These are phyloP conservation scores for Matsumurasca onukii DNA, from an alignment of 1,140 invertebrate genomes.

Conservation along the genomic window DNA sequence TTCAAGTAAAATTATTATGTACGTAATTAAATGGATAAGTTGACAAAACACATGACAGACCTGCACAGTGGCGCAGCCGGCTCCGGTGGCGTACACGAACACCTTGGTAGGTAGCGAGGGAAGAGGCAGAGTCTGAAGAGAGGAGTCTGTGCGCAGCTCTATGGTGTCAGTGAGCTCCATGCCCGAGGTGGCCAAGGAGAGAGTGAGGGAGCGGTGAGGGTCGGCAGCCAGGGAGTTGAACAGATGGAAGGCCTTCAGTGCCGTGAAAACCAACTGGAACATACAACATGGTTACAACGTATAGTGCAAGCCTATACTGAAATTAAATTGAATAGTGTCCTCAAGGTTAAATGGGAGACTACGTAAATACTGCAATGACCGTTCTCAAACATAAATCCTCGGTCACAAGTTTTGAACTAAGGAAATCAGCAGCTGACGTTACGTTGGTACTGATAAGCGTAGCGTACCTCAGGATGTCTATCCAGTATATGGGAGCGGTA, in stretches of 20 bases:
- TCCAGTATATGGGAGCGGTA: conserved; percentile 61
- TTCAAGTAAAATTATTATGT: too few species aligned
- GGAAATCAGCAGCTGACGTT: too few species aligned
- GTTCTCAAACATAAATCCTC: too few species aligned
- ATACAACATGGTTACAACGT: neutral
- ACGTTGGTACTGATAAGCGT: too few species aligned
- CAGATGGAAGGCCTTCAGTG: conserved; percentile 57
- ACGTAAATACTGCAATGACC: too few species aligned
- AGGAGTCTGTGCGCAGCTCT: conserved; percentile 55
- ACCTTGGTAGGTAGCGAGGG: conserved; percentile 64
- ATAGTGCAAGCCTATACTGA: too few species aligned
- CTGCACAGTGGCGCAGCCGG: conserved; percentile 63
- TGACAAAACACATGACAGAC: too few species aligned
- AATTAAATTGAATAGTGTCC: too few species aligned
- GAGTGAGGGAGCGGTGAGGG: conserved; percentile 57
- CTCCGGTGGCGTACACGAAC: conserved; percentile 64
- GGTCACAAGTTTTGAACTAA: too few species aligned
- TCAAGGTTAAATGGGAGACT: too few species aligned
- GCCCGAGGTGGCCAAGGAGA: conserved; percentile 62
- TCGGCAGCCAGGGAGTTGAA: conserved; percentile 58
- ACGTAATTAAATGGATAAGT: too few species aligned
- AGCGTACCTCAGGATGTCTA: conserved; percentile 53
- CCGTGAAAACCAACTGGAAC: conserved; percentile 53
- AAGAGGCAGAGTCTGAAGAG: conserved; percentile 55
- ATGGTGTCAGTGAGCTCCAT: conserved; percentile 66